Evolutionary conservation across 2,113 vertebrate species (phyloP).

Genomic region (Spizaetus ornatus): DNA sequence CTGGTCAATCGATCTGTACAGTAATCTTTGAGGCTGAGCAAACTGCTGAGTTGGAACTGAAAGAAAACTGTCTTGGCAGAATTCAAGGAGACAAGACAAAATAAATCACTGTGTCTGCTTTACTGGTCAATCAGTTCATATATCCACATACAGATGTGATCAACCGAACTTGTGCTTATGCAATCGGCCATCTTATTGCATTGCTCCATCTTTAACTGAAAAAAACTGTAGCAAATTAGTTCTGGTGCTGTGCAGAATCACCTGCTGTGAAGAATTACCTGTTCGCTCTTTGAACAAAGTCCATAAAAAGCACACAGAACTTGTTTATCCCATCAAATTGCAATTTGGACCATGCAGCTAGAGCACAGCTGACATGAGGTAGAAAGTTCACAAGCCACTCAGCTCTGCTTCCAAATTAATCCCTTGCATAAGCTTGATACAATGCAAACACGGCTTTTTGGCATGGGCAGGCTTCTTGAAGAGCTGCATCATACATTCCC

Average conservation of each 20-base stretch:
- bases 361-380: background rate
- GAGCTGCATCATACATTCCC: background rate
- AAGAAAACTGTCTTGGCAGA: background rate
- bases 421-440: background rate
- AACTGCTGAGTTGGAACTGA: background rate
- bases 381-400: background rate
- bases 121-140: background rate
- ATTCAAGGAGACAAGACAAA: background rate
- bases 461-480: background rate
- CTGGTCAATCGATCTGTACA: background rate
- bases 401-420: background rate
- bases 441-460: background rate
- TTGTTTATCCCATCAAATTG: background rate
- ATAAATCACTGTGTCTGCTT: background rate
- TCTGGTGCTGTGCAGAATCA: background rate
- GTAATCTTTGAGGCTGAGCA: background rate
- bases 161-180: background rate
- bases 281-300: background rate
- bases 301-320: background rate
- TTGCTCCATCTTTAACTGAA: background rate
- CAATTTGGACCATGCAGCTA: background rate
- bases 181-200: background rate
- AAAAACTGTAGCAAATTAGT: background rate
- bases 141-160: background rate
- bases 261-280: background rate